Conservation (phyloP, 2,113 vertebrate species). For the Chloropsis hardwickii region DNA sequence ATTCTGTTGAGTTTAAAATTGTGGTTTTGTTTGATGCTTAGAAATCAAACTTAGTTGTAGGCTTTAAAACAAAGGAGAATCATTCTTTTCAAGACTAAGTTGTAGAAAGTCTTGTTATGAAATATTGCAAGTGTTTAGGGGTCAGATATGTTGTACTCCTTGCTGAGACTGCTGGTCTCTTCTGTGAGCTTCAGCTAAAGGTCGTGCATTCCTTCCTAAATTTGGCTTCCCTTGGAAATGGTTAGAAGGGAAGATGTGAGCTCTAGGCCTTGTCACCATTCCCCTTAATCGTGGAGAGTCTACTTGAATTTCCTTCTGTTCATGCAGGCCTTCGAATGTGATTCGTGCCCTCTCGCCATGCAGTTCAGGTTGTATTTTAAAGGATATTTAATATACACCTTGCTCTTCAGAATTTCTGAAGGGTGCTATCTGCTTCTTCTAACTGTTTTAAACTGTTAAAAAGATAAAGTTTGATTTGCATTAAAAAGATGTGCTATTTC, state of each 20-base stretch:
- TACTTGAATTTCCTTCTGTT: constrained; percentile 39
- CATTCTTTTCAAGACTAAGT: not conserved
- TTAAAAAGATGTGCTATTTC: not conserved
- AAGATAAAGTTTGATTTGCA: not conserved
- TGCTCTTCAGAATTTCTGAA: not conserved
- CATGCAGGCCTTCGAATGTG: not conserved
- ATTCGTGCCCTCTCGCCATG: not conserved
- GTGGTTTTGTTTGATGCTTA: not conserved
- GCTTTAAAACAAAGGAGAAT: not conserved
- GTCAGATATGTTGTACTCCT: constrained; percentile 34
- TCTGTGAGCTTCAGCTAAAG: constrained; percentile 71
- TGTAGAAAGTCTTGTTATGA: not conserved
- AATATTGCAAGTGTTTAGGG: not conserved
- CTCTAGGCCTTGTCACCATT: constrained; percentile 17
- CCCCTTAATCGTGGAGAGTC: not conserved
- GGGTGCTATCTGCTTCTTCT: not conserved
- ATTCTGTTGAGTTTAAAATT: not conserved
- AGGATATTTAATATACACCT: not conserved
- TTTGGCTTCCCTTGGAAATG: constrained; percentile 78
- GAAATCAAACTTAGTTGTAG: not conserved
- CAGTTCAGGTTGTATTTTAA: not conserved
- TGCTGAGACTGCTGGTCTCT: constrained; percentile 34
- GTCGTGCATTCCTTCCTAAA: constrained; percentile 84
- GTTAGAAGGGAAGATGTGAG: constrained; percentile 28
- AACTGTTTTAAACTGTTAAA: not conserved